Evolutionary conservation across 2,888 invertebrate species (phyloP), one percentile per base, ranked within the genome.

Genomic region (Xanthorhoe designata): DNA sequence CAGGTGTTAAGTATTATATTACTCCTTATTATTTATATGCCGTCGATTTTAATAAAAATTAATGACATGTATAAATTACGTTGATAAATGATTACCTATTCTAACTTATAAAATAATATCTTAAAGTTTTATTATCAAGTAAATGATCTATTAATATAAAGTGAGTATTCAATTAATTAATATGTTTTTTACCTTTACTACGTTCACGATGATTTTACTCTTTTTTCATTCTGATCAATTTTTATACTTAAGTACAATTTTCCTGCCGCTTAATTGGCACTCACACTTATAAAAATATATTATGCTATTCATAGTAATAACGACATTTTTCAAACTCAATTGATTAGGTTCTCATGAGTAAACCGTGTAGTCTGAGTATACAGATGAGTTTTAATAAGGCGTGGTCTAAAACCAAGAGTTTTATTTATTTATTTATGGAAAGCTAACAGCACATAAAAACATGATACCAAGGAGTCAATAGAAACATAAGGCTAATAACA

Each of bases 1-100:
- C 74, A 74, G 74, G 74, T 74, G 74, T 70, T 74, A 72, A 72
- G 74, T 74, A 71, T 74, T 71, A 74, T 66, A 68, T 74, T 74
- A 74, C 74, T 60, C 42, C 57, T 35, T 57, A 70, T 69, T 72
- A 74, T 74, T 74, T 74, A 74, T 74, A 66, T 69, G 45, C 64
- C 50, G 71, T 64, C 63, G 66, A 66, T 72, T 69, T 66, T 66
- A 74, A 72, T 74, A 72, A 74, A 72, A 72, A 72, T 66, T 74
- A 74, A 72, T 71, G 68, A 71, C 66, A 68, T 55, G 66, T 65
- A 71, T 74, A 72, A 70, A 72, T 72, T 71, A 72, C 54, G 62
- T 18, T 24, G 51, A 67, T 72, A 70, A 66, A 72, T 72, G 56
- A 70, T 63, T 70, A 70, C 68, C 63, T 69, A 70, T 63, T 68